Evolutionary conservation across 92 coral and sea anemone species (phyloP).

Genomic region (Hydrozoanthus gracilis): DNA sequence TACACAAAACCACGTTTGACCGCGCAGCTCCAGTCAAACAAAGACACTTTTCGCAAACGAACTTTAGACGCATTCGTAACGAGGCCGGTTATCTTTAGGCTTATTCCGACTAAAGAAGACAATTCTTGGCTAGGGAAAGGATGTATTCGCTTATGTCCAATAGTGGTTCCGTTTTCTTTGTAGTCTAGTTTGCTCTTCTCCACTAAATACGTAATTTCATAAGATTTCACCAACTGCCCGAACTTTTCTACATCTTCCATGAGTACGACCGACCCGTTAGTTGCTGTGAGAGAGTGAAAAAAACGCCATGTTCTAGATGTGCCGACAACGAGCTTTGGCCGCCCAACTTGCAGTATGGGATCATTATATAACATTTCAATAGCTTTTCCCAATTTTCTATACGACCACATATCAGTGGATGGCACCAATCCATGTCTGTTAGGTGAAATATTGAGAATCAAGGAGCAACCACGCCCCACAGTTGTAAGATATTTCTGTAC

Average conservation of each 20-base stretch:
- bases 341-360: slow-evolving; percentile 47
- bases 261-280: slow-evolving; percentile 71
- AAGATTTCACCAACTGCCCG: slow-evolving; percentile 72
- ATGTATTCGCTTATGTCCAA: slow-evolving; percentile 84
- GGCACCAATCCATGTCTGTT: slow-evolving; percentile 80
- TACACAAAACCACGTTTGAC: slow-evolving; percentile 39
- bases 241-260: slow-evolving; percentile 71
- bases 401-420: slow-evolving; percentile 60
- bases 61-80: slow-evolving; percentile 51
- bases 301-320: slow-evolving; percentile 52
- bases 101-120: slow-evolving; percentile 44
- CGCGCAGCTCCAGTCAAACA: slow-evolving; percentile 78
- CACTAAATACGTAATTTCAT: slow-evolving; percentile 54
- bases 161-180: slow-evolving; percentile 59
- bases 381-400: slow-evolving; percentile 68
- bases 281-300: slow-evolving; percentile 6
- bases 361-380: slow-evolving; percentile 65
- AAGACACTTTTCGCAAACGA: slow-evolving; percentile 62
- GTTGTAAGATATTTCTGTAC: slow-evolving; percentile 73
- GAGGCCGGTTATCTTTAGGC: slow-evolving; percentile 58
- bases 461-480: slow-evolving; percentile 83
- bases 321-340: slow-evolving; percentile 53
- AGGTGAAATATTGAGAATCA: slow-evolving; percentile 79
- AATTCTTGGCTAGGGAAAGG: slow-evolving; percentile 61
- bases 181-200: slow-evolving; percentile 21